Evolutionary conservation across 2,888 invertebrate genomes (phyloP).

Genomic region (Pediacus dermestoides): DNA sequence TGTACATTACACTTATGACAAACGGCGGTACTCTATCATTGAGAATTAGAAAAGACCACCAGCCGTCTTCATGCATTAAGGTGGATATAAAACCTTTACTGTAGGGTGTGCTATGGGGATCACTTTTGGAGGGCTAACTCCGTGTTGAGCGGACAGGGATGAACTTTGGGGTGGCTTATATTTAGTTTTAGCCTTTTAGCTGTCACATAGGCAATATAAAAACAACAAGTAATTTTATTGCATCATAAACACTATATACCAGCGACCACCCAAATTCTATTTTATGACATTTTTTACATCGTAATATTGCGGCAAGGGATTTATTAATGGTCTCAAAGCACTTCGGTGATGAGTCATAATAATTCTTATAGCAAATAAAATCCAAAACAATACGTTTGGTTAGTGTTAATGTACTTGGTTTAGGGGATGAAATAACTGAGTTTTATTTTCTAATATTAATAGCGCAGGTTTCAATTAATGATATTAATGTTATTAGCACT

Average conservation of each 20-base stretch:
- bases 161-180: conserved; percentile 3
- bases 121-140: conserved; percentile 16
- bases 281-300: conserved; percentile 3
- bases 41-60: conserved; percentile 31
- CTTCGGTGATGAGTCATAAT: too few species aligned
- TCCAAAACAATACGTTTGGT: too few species aligned
- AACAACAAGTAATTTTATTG: conserved; percentile 5
- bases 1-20: conserved; percentile 36
- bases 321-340: too few species aligned
- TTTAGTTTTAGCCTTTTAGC: conserved; percentile 4
- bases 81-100: conserved; percentile 23
- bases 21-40: conserved; percentile 38
- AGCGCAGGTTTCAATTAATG: too few species aligned
- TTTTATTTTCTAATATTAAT: too few species aligned
- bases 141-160: conserved; percentile 1
- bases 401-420: too few species aligned
- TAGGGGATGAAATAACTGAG: too few species aligned
- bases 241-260: conserved; percentile 1
- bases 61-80: conserved; percentile 33
- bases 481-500: too few species aligned
- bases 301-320: too few species aligned
- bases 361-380: too few species aligned
- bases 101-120: conserved; percentile 18
- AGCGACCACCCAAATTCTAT: conserved; percentile 4
- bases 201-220: conserved; percentile 4